phyloP scores from a whole-genome alignment of 2,113 vertebrate genomes.

The Oophaga pumilio region DNA sequence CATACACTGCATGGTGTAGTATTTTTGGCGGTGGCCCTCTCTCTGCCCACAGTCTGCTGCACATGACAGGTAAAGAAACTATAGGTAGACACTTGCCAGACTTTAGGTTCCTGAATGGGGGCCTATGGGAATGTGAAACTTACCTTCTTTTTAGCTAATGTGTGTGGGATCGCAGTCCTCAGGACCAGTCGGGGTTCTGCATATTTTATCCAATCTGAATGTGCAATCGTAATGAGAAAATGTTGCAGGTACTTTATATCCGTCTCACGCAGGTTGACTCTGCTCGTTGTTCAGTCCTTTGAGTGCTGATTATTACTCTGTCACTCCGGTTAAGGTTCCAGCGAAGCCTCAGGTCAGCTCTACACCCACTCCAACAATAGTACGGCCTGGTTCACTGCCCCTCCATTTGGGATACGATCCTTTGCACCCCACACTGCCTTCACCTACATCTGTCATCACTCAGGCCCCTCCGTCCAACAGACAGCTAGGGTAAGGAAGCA shows the following conservation, averaged over 20 bases:
- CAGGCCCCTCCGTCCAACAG: conserved; percentile 92
- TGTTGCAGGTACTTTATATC: not conserved
- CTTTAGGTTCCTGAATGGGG: too few species aligned
- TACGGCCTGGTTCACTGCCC: conserved; percentile 91
- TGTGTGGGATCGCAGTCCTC: not conserved
- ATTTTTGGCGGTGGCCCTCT: too few species aligned
- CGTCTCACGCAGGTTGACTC: not conserved
- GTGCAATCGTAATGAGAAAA: not conserved
- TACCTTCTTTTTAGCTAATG: not conserved
- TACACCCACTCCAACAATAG: conserved; percentile 90
- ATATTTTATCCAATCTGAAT: not conserved
- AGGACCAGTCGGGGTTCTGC: not conserved
- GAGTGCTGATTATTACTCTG: not conserved
- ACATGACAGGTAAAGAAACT: too few species aligned
- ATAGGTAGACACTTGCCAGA: too few species aligned
- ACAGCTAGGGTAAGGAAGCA: conserved; percentile 84
- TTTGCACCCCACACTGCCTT: conserved; percentile 91
- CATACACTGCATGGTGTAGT: too few species aligned
- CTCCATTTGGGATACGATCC: conserved; percentile 89
- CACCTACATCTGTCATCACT: conserved; percentile 96
- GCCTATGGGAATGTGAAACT: too few species aligned
- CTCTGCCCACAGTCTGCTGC: too few species aligned
- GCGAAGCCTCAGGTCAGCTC: conserved; percentile 81
- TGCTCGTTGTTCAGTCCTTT: not conserved
- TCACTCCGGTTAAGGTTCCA: conserved; percentile 67